Conservation (phyloP, 2,888 invertebrate genomes). For the Sclerodermus sp. region DNA sequence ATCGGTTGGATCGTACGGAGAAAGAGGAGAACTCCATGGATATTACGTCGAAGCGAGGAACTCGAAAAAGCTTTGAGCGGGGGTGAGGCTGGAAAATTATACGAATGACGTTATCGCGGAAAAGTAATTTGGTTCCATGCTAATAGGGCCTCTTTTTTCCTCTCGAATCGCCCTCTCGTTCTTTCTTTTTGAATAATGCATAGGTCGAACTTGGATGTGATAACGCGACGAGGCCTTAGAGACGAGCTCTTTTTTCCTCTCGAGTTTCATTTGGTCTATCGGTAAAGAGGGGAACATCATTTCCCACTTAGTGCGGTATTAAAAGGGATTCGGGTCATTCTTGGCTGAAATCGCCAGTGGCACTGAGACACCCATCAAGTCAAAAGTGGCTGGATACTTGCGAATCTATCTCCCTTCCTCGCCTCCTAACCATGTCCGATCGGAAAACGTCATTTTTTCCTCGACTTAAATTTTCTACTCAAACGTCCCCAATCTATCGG, state of each 20-base stretch:
- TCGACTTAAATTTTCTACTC: too few species aligned
- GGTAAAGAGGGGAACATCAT: slow-evolving; percentile 39
- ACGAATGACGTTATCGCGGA: slow-evolving; percentile 43
- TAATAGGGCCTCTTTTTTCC: slow-evolving; percentile 39
- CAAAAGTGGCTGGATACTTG: slow-evolving; percentile 12
- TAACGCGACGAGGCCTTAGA: slow-evolving; percentile 32
- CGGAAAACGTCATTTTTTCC: too few species aligned
- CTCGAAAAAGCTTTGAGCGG: background rate
- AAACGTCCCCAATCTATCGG: too few species aligned
- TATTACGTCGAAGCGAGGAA: slow-evolving; percentile 9
- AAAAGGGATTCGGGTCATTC: slow-evolving; percentile 41
- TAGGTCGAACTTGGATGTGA: slow-evolving; percentile 38
- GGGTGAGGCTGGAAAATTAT: slow-evolving; percentile 28
- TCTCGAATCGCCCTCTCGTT: slow-evolving; percentile 11
- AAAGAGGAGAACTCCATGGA: slow-evolving; percentile 5
- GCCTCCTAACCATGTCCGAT: background rate
- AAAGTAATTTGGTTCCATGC: slow-evolving; percentile 51
- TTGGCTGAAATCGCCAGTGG: slow-evolving; percentile 19
- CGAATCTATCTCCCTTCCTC: background rate
- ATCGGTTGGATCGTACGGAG: slow-evolving; percentile 13
- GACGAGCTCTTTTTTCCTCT: slow-evolving; percentile 24
- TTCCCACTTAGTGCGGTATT: slow-evolving; percentile 46
- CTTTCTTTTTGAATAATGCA: slow-evolving; percentile 42
- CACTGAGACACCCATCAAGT: slow-evolving; percentile 1
- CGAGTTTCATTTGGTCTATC: slow-evolving; percentile 28